These are phyloP conservation scores for Drosophila yakuba DNA, from an alignment of 1,140 invertebrate genomes.

Conservation along the genomic window DNA sequence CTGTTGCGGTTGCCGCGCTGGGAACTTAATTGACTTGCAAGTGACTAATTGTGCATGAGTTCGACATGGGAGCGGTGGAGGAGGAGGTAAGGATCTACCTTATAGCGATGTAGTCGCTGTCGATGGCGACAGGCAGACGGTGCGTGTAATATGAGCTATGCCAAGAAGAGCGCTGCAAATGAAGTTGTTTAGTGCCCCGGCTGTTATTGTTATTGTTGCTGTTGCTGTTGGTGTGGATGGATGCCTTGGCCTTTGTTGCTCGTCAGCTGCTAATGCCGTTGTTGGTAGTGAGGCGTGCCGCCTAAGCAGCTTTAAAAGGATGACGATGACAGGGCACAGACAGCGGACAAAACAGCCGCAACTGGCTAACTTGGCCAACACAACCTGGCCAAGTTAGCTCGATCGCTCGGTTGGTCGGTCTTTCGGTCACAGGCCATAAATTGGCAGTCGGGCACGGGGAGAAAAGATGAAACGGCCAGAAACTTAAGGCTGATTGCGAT, in stretches of 20 bases:
- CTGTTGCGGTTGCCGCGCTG: conserved; percentile 69
- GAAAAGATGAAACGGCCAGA: conserved; percentile 27
- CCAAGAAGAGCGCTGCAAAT: conserved; percentile 55
- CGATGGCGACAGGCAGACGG: conserved; percentile 39
- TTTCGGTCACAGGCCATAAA: conserved; percentile 42
- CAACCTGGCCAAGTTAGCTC: conserved; percentile 4
- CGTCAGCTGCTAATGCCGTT: conserved; percentile 3
- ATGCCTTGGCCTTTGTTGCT: conserved; percentile 11
- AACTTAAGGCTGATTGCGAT: conserved; percentile 18
- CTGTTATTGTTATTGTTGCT: conserved; percentile 36
- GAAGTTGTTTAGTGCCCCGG: conserved; percentile 63
- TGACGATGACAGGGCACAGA: conserved; percentile 65
- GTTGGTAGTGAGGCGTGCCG: conserved; percentile 52
- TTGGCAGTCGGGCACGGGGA: conserved; percentile 18
- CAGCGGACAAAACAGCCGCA: conserved; percentile 20
- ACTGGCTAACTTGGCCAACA: conserved; percentile 28
- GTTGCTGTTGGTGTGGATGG: conserved; percentile 32
- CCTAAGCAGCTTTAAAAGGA: conserved; percentile 70
- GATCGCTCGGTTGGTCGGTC: conserved; percentile 4
- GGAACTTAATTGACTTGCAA: conserved; percentile 81
- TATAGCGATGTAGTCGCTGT: neutral
- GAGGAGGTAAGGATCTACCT: neutral
- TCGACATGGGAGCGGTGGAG: conserved; percentile 53
- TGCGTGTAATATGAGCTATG: conserved; percentile 78
- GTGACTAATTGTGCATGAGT: conserved; percentile 82